phyloP scores from a whole-genome alignment of 2,797 vertebrate genomes.

The Chelmon rostratus region DNA sequence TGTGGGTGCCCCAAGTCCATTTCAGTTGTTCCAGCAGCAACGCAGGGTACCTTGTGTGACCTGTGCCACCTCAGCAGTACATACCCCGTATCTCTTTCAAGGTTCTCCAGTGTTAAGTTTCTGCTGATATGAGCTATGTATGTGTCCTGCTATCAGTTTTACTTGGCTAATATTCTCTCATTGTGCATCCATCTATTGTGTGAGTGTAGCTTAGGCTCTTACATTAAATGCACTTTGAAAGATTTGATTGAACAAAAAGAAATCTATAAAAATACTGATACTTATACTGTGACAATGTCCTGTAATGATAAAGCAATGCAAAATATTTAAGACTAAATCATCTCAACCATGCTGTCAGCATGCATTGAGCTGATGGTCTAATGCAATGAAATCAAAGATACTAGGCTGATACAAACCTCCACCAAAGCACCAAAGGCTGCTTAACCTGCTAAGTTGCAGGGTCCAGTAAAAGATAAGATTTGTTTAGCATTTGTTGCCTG shows the following conservation, averaged over 20 bases:
- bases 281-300: background rate
- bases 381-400: background rate
- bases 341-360: background rate
- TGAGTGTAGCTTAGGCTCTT: background rate
- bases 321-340: slow-evolving; percentile 11
- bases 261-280: background rate
- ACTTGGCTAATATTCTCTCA: background rate
- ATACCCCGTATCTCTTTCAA: slow-evolving; percentile 62
- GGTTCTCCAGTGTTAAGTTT: slow-evolving; percentile 62
- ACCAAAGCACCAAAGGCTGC: background rate
- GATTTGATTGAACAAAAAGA: slow-evolving; percentile 2
- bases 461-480: background rate
- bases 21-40: slow-evolving; percentile 66
- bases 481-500: background rate
- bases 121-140: slow-evolving; percentile 56
- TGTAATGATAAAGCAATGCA: background rate
- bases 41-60: slow-evolving; percentile 50
- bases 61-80: slow-evolving; percentile 60
- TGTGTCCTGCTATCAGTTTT: slow-evolving; percentile 17
- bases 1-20: slow-evolving; percentile 65
- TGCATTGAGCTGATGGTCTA: slow-evolving; percentile 12
- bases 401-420: background rate
- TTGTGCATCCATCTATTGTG: background rate
- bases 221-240: background rate
- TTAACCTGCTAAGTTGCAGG: slow-evolving; percentile 1